Evolutionary conservation across 2,888 invertebrate species (phyloP).

Genomic region (Melanophora roralis): DNA sequence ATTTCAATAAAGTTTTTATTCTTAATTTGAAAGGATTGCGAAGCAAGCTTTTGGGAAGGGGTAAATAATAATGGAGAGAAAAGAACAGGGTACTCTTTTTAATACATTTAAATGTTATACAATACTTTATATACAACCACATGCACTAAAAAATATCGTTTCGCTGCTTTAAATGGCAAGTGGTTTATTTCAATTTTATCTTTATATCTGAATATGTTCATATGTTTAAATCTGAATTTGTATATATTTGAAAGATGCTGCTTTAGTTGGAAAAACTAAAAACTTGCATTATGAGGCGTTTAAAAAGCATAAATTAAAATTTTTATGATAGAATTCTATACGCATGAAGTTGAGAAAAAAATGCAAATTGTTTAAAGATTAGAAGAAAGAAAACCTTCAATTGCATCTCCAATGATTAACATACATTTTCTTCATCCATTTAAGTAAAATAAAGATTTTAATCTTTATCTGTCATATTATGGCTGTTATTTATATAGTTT

Average conservation of each 20-base stretch:
- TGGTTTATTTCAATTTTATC: conserved; percentile 53
- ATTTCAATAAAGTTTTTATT: conserved; percentile 51
- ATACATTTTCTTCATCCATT: conserved; percentile 37
- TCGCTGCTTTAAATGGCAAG: conserved; percentile 45
- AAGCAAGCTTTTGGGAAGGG: conserved; percentile 7
- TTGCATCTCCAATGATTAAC: conserved; percentile 40
- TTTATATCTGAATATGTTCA: conserved; percentile 32
- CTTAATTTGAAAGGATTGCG: conserved; percentile 53
- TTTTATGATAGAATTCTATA: conserved; percentile 38
- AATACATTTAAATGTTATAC: neutral
- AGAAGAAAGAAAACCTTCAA: conserved; percentile 7
- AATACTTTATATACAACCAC: neutral
- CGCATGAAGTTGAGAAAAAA: neutral
- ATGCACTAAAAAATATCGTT: neutral
- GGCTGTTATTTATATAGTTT: conserved; percentile 29
- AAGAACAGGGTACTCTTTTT: conserved; percentile 6
- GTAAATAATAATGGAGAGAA: neutral
- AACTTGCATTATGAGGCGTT: conserved; percentile 55
- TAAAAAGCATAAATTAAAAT: conserved; percentile 56
- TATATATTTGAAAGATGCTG: conserved; percentile 2
- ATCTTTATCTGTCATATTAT: conserved; percentile 54
- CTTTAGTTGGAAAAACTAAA: conserved; percentile 33
- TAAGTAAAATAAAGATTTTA: conserved; percentile 51
- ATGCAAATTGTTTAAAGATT: conserved; percentile 31
- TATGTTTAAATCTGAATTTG: neutral